Conservation (phyloP, 2,113 vertebrate genomes). For the Cyprinus carpio region DNA sequence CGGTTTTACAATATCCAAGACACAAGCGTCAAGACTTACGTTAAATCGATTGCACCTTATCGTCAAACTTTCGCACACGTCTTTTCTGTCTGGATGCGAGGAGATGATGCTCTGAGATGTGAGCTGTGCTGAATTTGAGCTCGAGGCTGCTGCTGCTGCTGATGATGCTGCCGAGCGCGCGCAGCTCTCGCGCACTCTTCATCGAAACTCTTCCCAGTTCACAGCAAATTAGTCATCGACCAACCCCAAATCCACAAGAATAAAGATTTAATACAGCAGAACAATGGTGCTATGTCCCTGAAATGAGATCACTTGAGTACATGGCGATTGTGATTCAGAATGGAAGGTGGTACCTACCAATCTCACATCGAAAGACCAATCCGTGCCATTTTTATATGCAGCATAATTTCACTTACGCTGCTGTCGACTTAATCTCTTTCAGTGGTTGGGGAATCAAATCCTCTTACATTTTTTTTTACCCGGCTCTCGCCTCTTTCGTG, state of each 20-base stretch:
- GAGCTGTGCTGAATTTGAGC: conserved; percentile 77
- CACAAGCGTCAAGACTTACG: conserved; percentile 65
- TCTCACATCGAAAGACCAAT: conserved; percentile 84
- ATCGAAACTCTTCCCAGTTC: conserved; percentile 80
- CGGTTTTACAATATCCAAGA: conserved; percentile 45
- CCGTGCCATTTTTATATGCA: conserved; percentile 89
- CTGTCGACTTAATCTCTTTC: conserved; percentile 86
- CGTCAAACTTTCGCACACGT: conserved; percentile 72
- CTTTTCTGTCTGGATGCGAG: conserved; percentile 64
- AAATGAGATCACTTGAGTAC: conserved; percentile 88
- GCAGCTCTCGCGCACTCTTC: conserved; percentile 82
- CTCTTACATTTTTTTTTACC: conserved; percentile 78
- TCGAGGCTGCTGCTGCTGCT: conserved; percentile 78
- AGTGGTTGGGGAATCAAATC: conserved; percentile 83
- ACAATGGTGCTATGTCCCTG: conserved; percentile 83
- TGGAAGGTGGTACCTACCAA: conserved; percentile 84
- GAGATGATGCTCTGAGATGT: conserved; percentile 74
- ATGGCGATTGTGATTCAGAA: conserved; percentile 89
- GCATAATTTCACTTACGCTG: conserved; percentile 91
- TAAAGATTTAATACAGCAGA: conserved; percentile 79
- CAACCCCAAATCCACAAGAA: conserved; percentile 74
- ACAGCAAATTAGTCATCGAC: conserved; percentile 66
- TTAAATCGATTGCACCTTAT: conserved; percentile 62
- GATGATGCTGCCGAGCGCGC: conserved; percentile 77
- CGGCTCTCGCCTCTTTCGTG: conserved; percentile 59